phyloP scores from a whole-genome alignment of 2,888 invertebrate species.

The Falcaria lacertinaria region DNA sequence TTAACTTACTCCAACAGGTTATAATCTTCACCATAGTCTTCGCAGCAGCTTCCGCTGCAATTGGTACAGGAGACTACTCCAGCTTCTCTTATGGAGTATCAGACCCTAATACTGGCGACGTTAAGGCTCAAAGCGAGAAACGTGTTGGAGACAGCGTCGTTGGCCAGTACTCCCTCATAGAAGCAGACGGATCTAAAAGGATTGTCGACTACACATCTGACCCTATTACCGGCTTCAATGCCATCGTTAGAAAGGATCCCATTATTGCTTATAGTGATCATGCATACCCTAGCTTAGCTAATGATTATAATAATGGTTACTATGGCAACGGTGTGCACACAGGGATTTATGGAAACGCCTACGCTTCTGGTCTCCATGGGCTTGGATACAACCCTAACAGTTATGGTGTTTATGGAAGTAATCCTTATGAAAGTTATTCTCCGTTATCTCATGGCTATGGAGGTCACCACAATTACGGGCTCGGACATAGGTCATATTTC shows the following conservation, averaged over 20 bases:
- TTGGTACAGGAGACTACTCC: conserved; percentile 45
- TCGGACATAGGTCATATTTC: background rate
- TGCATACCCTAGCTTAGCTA: conserved; percentile 31
- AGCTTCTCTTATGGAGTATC: conserved; percentile 74
- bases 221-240: conserved; percentile 69
- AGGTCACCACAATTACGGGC: too few relatives aligned
- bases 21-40: conserved; percentile 42
- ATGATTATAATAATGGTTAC: conserved; percentile 3
- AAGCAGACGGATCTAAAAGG: conserved; percentile 71
- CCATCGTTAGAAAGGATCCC: conserved; percentile 64
- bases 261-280: conserved; percentile 29
- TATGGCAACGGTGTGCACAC: background rate
- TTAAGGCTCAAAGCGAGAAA: conserved; percentile 69
- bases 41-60: conserved; percentile 30
- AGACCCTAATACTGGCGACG: conserved; percentile 73
- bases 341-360: background rate
- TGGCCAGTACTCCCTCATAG: conserved; percentile 70
- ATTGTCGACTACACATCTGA: conserved; percentile 72
- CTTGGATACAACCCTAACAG: background rate
- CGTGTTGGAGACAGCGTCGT: conserved; percentile 70
- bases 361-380: background rate
- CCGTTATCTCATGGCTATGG: conserved; percentile 1
- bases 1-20: conserved; percentile 42
- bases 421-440: background rate
- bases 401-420: background rate